A percentile compares a stretch with the other conserved stretches of the same genome.
These are phyloP conservation scores for Neria commutata DNA, from an alignment of 2,888 invertebrate genomes.

Conservation along the genomic window DNA sequence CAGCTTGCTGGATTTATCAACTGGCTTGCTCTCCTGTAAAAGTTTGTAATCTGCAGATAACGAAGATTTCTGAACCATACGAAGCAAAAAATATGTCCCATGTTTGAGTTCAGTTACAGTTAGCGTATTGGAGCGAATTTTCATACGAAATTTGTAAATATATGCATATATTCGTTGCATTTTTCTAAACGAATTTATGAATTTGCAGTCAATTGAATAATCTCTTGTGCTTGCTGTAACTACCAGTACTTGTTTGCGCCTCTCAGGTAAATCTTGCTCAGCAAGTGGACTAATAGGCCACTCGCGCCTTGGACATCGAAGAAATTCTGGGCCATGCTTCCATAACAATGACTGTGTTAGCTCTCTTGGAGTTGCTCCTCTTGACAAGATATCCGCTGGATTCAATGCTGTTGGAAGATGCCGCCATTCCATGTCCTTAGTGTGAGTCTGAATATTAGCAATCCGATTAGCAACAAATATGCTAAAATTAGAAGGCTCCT, in stretches of 20 bases:
- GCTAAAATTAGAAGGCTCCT: not conserved
- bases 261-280: too few relatives aligned
- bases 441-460: slow-evolving; percentile 1
- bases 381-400: slow-evolving; percentile 25
- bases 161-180: slow-evolving; percentile 5
- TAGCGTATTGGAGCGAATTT: not conserved
- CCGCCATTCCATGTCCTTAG: slow-evolving; percentile 21
- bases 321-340: slow-evolving; percentile 19
- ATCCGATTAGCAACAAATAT: slow-evolving; percentile 6
- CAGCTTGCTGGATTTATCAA: slow-evolving; percentile 10
- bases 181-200: slow-evolving; percentile 9
- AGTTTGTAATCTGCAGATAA: slow-evolving; percentile 5
- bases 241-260: not conserved
- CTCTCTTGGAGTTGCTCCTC: slow-evolving; percentile 22
- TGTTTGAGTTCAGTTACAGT: not conserved
- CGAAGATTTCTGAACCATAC: not conserved
- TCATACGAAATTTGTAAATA: slow-evolving; percentile 2
- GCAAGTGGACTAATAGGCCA: slow-evolving; percentile 11
- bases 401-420: slow-evolving; percentile 23
- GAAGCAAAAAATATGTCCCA: slow-evolving; percentile 5
- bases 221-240: not conserved
- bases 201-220: slow-evolving; percentile 9
- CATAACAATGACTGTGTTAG: slow-evolving; percentile 22
- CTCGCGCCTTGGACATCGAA: not conserved
- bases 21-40: slow-evolving; percentile 1